Conservation (phyloP, 2,113 vertebrate genomes). For the Petrocephalus microphthalmus region DNA sequence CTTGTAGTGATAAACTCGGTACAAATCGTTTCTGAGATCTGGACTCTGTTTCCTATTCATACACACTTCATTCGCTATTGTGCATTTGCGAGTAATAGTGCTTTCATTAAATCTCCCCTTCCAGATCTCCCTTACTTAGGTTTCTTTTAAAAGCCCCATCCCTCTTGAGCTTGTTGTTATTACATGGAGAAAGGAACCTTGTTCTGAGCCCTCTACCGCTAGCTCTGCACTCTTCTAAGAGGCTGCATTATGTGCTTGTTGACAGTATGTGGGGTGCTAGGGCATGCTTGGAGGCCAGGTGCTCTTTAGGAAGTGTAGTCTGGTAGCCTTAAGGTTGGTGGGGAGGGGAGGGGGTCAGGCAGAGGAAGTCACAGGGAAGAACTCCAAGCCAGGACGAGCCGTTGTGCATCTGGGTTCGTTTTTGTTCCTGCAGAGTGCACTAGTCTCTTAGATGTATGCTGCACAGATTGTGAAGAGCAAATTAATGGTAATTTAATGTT, state of each 20-base stretch:
- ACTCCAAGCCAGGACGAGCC: background rate
- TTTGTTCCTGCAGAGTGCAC: background rate
- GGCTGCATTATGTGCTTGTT: background rate
- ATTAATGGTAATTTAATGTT: background rate
- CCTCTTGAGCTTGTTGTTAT: background rate
- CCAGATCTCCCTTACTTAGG: background rate
- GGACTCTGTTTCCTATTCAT: background rate
- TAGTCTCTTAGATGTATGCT: background rate
- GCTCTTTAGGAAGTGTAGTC: background rate
- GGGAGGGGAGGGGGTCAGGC: background rate
- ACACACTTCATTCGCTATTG: background rate
- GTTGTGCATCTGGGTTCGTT: background rate
- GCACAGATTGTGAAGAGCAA: background rate
- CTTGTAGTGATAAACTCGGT: background rate
- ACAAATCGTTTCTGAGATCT: background rate
- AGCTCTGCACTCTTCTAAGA: background rate
- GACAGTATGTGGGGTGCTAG: background rate
- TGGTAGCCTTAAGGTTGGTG: background rate
- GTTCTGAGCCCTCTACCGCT: background rate
- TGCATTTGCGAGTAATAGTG: background rate
- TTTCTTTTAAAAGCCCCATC: background rate
- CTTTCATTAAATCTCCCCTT: background rate
- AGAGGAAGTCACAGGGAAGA: background rate
- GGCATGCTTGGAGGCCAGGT: background rate
- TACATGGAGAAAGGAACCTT: background rate